Conservation (phyloP, 2,113 vertebrate species). For the Oreochromis niloticus region DNA sequence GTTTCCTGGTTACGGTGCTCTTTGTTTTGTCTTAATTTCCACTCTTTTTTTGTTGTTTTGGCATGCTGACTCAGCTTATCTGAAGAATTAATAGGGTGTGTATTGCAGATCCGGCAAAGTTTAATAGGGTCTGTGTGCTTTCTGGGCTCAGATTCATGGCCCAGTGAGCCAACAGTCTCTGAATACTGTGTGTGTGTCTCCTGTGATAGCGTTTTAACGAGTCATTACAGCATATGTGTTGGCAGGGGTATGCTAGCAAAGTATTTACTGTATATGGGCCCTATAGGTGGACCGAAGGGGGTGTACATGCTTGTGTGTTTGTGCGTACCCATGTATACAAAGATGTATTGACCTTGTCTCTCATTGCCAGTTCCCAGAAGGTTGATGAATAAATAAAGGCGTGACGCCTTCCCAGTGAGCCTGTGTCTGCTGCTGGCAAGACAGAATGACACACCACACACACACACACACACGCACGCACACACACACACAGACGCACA, state of each 20-base stretch:
- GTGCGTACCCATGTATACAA: background rate
- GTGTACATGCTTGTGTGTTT: background rate
- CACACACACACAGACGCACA: background rate
- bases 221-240: conserved; percentile 11
- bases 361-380: conserved; percentile 59
- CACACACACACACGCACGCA: background rate
- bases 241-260: background rate
- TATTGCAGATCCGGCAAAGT: conserved; percentile 44
- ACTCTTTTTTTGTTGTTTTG: conserved; percentile 12
- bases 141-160: conserved; percentile 43
- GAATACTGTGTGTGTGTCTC: background rate
- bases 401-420: conserved; percentile 43
- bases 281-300: conserved; percentile 1
- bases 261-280: conserved; percentile 11
- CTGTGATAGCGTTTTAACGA: background rate
- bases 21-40: conserved; percentile 11
- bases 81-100: conserved; percentile 40
- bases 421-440: conserved; percentile 43
- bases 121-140: conserved; percentile 57
- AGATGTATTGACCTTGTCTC: conserved; percentile 59
- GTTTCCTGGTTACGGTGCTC: conserved; percentile 11
- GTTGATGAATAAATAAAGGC: conserved; percentile 70
- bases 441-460: conserved; percentile 18
- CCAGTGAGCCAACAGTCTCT: conserved; percentile 33
- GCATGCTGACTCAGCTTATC: conserved; percentile 63